phyloP scores from a whole-genome alignment of 1,140 invertebrate genomes.

The Apis mellifera region DNA sequence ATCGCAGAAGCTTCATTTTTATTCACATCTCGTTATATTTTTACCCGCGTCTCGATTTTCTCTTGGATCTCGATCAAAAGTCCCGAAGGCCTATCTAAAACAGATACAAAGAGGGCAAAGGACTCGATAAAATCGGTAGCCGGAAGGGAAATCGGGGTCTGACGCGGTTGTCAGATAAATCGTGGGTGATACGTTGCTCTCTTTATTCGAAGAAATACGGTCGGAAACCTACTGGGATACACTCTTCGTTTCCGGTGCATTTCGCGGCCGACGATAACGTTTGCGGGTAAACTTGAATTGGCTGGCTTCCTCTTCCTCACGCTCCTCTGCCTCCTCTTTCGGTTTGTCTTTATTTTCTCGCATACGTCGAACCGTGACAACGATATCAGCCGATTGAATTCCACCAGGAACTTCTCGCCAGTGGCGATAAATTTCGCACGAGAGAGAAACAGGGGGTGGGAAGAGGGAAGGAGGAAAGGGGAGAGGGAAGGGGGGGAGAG shows the following conservation, averaged over 20 bases:
- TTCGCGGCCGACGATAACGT: constrained; percentile 1
- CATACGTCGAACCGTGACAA: background rate
- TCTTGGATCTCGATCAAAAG: background rate
- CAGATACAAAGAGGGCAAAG: background rate
- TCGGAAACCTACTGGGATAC: background rate
- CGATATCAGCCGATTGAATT: constrained; percentile 39
- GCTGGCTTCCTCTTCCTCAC: background rate
- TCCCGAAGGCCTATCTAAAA: background rate
- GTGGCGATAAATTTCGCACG: constrained; percentile 24
- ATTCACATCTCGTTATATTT: too few relatives aligned
- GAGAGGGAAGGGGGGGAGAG: too few relatives aligned
- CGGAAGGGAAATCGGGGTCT: background rate
- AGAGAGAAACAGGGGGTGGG: too few relatives aligned
- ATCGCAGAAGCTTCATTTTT: too few relatives aligned
- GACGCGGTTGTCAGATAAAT: constrained; percentile 4
- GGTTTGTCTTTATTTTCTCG: background rate
- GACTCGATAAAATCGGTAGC: background rate
- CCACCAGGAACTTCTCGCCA: background rate
- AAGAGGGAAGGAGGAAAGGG: too few relatives aligned
- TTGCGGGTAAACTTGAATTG: constrained; percentile 1
- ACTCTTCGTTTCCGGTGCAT: constrained; percentile 17
- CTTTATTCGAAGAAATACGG: constrained; percentile 20
- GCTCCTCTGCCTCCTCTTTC: background rate
- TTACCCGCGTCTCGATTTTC: too few relatives aligned
- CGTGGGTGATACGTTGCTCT: background rate